These are phyloP conservation scores for Idaea aversata DNA, from an alignment of 2,888 invertebrate genomes.

Conservation along the genomic window DNA sequence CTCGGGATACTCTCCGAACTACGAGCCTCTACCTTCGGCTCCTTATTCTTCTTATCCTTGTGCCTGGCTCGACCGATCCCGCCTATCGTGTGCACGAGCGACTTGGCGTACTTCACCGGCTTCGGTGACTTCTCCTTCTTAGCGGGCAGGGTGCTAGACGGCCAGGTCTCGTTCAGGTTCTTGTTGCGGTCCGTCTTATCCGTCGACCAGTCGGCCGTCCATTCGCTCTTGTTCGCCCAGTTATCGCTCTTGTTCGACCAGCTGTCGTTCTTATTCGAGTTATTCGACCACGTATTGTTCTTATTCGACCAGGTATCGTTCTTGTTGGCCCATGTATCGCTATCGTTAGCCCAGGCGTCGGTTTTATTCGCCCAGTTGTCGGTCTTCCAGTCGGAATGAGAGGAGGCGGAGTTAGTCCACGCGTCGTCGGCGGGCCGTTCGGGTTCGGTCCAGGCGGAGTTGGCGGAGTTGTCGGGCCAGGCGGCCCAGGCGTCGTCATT, in stretches of 20 bases:
- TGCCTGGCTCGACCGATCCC: slow-evolving; percentile 63
- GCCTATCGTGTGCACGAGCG: slow-evolving; percentile 72
- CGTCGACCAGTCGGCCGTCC: slow-evolving; percentile 57
- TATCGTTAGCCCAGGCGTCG: slow-evolving; percentile 50
- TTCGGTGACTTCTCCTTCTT: slow-evolving; percentile 75
- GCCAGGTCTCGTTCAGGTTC: slow-evolving; percentile 72
- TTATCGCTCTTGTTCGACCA: slow-evolving; percentile 47
- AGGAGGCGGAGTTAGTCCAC: slow-evolving; percentile 30
- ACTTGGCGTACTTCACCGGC: slow-evolving; percentile 71
- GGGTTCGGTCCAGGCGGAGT: slow-evolving; percentile 59
- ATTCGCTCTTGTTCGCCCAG: slow-evolving; percentile 54
- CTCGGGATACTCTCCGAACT: slow-evolving; percentile 58
- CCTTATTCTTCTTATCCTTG: slow-evolving; percentile 61
- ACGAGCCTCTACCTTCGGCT: slow-evolving; percentile 40
- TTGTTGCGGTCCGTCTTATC: slow-evolving; percentile 53
- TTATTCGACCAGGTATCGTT: slow-evolving; percentile 43
- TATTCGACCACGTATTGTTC: slow-evolving; percentile 50
- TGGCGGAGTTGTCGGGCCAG: slow-evolving; percentile 67
- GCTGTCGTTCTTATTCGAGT: slow-evolving; percentile 37
- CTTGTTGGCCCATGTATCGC: slow-evolving; percentile 47
- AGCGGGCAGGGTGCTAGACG: slow-evolving; percentile 58
- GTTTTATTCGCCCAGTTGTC: slow-evolving; percentile 52
- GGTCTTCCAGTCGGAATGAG: slow-evolving; percentile 50
- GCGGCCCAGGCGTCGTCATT: slow-evolving; percentile 66
- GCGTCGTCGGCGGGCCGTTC: slow-evolving; percentile 22